Percentiles rank a stretch among this genome's conserved stretches.
phyloP scores from a whole-genome alignment of 2,888 invertebrate genomes.

The Apotomis capreana region DNA sequence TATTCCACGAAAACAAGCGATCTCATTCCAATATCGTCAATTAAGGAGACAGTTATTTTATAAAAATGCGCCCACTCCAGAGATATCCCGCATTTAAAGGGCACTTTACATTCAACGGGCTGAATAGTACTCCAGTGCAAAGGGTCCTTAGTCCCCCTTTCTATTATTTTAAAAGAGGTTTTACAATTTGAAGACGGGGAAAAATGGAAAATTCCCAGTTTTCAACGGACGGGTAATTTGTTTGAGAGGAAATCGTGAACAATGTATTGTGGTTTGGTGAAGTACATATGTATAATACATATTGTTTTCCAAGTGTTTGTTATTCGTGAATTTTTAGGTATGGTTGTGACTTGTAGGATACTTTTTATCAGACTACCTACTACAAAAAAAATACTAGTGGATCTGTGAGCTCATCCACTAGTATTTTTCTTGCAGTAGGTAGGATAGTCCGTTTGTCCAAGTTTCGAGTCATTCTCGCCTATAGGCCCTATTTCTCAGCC shows the following conservation, averaged over 20 bases:
- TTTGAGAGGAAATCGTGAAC: constrained; percentile 12
- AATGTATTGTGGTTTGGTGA: constrained; percentile 7
- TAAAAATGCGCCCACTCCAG: constrained; percentile 36
- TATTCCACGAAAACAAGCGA: constrained; percentile 5
- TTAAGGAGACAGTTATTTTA: constrained; percentile 39
- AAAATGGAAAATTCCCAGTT: constrained; percentile 29
- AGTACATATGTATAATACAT: background rate
- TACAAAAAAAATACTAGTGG: too few relatives aligned
- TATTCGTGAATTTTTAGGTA: too few relatives aligned
- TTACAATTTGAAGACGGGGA: constrained; percentile 40
- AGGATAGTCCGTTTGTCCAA: too few relatives aligned
- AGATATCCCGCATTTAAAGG: constrained; percentile 37
- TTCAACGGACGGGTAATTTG: constrained; percentile 33
- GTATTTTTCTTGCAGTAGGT: too few relatives aligned
- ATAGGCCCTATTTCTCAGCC: too few relatives aligned
- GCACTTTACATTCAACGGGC: constrained; percentile 38
- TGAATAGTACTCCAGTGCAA: constrained; percentile 34
- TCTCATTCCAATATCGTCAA: constrained; percentile 18
- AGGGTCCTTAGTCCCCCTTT: constrained; percentile 35
- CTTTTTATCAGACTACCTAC: too few relatives aligned
- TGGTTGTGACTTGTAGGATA: too few relatives aligned
- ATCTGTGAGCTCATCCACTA: too few relatives aligned
- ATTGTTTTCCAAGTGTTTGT: background rate
- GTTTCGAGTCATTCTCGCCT: too few relatives aligned
- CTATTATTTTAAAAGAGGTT: constrained; percentile 43